Evolutionary conservation across 2,888 invertebrate species (phyloP).

Genomic region (Scaptomyza polygonia): DNA sequence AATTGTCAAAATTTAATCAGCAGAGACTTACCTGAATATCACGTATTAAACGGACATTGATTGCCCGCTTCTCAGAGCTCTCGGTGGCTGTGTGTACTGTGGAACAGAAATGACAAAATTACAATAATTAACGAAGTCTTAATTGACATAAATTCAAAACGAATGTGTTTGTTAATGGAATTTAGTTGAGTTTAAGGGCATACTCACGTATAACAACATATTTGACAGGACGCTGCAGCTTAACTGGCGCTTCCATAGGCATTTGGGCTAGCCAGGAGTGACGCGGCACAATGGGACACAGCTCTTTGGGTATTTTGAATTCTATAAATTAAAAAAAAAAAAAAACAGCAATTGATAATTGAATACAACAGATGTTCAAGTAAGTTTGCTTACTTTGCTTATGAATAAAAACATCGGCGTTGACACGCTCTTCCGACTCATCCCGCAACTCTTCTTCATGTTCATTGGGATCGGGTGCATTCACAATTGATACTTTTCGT

Average conservation of each 20-base stretch:
- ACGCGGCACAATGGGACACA: constrained; percentile 81
- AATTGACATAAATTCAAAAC: neutral
- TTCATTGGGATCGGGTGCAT: constrained; percentile 12
- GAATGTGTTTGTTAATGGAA: neutral
- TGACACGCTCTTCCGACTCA: constrained; percentile 70
- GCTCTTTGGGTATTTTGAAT: constrained; percentile 73
- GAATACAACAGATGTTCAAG: too few species aligned
- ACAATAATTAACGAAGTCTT: too few species aligned
- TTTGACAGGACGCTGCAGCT: constrained; percentile 83
- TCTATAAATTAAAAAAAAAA: constrained; percentile 32
- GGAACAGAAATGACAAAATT: neutral
- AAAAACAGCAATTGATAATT: neutral
- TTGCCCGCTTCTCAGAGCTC: constrained; percentile 84
- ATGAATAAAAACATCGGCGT: constrained; percentile 71
- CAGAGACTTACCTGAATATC: constrained; percentile 83
- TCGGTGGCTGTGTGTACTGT: constrained; percentile 85
- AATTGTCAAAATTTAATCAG: neutral
- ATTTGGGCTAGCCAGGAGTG: constrained; percentile 85
- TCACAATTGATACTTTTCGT: constrained; percentile 26
- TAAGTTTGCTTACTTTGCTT: constrained; percentile 63
- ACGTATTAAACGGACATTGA: constrained; percentile 84
- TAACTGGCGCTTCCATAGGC: constrained; percentile 81
- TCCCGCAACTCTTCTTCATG: constrained; percentile 36
- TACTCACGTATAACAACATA: constrained; percentile 85
- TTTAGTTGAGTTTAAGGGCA: neutral